Conservation (phyloP, 2,888 invertebrate genomes). For the Tromatobia lineatoria region DNA sequence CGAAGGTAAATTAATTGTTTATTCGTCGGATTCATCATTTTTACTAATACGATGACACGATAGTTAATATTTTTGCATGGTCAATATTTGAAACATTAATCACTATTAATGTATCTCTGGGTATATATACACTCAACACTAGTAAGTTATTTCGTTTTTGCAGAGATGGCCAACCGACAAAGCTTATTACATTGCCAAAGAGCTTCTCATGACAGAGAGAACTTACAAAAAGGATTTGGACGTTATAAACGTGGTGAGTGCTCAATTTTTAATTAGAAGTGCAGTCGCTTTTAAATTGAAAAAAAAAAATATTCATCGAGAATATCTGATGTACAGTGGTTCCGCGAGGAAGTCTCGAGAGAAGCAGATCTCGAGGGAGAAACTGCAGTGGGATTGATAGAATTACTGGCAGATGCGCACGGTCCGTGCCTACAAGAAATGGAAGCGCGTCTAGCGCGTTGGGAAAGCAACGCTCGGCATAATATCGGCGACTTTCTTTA, state of each 20-base stretch:
- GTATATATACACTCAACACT: too few relatives aligned
- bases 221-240: conserved; percentile 98
- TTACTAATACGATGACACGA: too few relatives aligned
- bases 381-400: conserved; percentile 87
- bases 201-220: conserved; percentile 97
- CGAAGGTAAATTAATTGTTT: conserved; percentile 70
- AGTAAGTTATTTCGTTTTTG: too few relatives aligned
- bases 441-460: conserved; percentile 91
- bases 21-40: too few relatives aligned
- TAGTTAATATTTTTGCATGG: too few relatives aligned
- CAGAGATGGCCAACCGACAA: conserved; percentile 90
- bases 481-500: conserved; percentile 92
- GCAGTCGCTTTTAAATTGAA: neutral
- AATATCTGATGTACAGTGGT: conserved; percentile 87
- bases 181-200: conserved; percentile 95
- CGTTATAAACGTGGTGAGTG: conserved; percentile 93
- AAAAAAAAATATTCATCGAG: neutral
- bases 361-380: conserved; percentile 89
- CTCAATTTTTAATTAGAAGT: neutral
- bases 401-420: conserved; percentile 94
- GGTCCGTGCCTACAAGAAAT: conserved; percentile 92
- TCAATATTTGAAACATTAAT: too few relatives aligned
- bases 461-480: conserved; percentile 89
- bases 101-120: too few relatives aligned
- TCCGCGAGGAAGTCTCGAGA: conserved; percentile 90